These are phyloP conservation scores for Riptortus pedestris DNA, from an alignment of 1,140 invertebrate species.

Conservation along the genomic window DNA sequence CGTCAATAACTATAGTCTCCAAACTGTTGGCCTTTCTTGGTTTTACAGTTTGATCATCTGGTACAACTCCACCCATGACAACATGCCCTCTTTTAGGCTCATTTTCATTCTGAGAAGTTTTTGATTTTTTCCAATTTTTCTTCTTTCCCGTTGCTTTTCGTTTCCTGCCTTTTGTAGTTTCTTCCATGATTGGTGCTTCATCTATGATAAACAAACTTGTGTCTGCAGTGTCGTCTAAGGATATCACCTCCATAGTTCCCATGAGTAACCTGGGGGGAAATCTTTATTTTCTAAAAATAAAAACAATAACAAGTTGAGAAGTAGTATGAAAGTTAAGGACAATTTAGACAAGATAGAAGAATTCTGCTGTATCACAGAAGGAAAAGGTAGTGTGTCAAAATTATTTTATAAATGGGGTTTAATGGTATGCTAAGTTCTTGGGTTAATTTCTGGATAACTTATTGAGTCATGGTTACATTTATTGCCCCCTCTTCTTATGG, in stretches of 20 bases:
- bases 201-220: background rate
- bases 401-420: too few species aligned
- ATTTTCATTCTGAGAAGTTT: background rate
- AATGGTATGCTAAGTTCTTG: too few species aligned
- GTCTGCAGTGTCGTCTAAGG: background rate
- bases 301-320: too few species aligned
- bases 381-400: too few species aligned
- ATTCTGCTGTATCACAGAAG: too few species aligned
- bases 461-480: too few species aligned
- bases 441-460: too few species aligned
- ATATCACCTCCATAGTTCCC: background rate
- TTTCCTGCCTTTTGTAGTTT: background rate
- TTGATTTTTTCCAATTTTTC: background rate
- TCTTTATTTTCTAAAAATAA: slow-evolving; percentile 3
- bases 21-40: background rate
- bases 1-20: background rate
- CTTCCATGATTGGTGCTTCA: background rate
- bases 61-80: background rate
- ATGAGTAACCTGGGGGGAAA: background rate
- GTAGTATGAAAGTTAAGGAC: too few species aligned
- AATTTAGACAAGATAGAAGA: too few species aligned
- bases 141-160: background rate
- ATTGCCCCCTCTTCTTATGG: too few species aligned
- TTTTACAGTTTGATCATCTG: background rate
- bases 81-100: background rate